Evolutionary conservation across 1,140 invertebrate genomes (phyloP).

Genomic region (Drosophila suzukii): DNA sequence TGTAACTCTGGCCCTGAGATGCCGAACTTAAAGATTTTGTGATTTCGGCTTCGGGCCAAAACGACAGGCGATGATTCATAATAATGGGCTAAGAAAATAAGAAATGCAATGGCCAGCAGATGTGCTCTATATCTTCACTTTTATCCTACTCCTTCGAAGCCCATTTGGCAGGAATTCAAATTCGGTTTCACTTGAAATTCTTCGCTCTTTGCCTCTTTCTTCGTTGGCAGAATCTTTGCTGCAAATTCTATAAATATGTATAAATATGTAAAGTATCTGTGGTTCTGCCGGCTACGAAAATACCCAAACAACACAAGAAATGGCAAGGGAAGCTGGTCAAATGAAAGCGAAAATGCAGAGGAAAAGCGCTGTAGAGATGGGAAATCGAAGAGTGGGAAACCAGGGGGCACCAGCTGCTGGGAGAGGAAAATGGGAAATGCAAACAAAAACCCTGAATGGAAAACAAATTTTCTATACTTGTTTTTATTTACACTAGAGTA

Average conservation of each 20-base stretch:
- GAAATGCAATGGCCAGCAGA: constrained; percentile 7
- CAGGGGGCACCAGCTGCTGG: background rate
- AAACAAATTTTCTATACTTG: constrained; percentile 52
- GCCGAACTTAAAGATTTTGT: constrained; percentile 11
- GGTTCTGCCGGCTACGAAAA: constrained; percentile 35
- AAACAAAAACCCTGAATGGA: constrained; percentile 55
- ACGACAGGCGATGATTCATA: constrained; percentile 34
- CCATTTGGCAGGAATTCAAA: constrained; percentile 35
- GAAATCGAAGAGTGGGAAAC: background rate
- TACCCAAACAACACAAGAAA: constrained; percentile 22
- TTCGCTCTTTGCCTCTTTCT: constrained; percentile 9
- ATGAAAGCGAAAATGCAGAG: constrained; percentile 43
- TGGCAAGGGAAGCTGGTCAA: constrained; percentile 24
- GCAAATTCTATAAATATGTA: constrained; percentile 71
- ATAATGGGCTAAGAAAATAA: constrained; percentile 7
- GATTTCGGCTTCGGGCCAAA: constrained; percentile 3
- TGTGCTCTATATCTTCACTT: constrained; percentile 45
- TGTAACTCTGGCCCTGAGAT: constrained; percentile 45
- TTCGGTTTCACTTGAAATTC: constrained; percentile 26
- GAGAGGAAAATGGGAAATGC: constrained; percentile 18
- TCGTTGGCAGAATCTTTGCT: constrained; percentile 14
- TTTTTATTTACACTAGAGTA: constrained; percentile 51
- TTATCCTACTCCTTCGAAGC: constrained; percentile 17
- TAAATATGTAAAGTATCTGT: constrained; percentile 62
- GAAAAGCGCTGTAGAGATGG: background rate